Evolutionary conservation across 30 jellyfish, hydroid and myxozoan genomes (phyloP), one percentile per base, ranked within the genome.

Genomic region (Euphysa ruthae): DNA sequence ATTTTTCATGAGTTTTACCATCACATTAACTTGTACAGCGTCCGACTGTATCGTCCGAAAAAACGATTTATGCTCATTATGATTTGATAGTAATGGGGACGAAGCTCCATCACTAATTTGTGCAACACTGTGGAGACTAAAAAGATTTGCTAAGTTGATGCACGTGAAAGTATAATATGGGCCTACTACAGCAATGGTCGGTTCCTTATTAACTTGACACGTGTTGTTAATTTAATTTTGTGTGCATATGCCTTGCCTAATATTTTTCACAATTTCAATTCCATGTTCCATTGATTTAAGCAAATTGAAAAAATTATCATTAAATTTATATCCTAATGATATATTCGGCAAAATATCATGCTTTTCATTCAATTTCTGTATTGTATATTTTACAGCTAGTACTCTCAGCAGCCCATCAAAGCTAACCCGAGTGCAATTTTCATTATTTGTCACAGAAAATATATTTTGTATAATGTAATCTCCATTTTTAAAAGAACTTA

Each of bases 11-110:
- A 79, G 38, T 44, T 85, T 93, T 1, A 85, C 65, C 91, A 85
- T 71, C 15, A 77, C 96, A 55, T 70, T 35, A 1, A 78, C 91
- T 71, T 78, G 93, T 56, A 69, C 58, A 0, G 84, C 60, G 66
- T 85, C 96, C 24, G 96, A 69, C 4, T 92, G 96, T 6, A 85
- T 85, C 26, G 93, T 85, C 21, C 96, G 91, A 46, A 85, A 85
- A 58, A 78, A 77, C 2, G 96, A 77, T 46, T 70, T 78, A 5
- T 75, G 46, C 25, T 73, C 66, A 13, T 60, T 55, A 34, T 79
- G 77, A 43, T 85, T 78, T 25, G 18, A n/a, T 21, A 85, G 81
- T 58, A 85, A 62, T 14, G 94, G 82, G 49, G 89, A 65, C 14
- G 96, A 77, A 4, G 96, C 93, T 29, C 71, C 92, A 77, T 55